Evolutionary conservation across 1,140 invertebrate genomes (phyloP), one percentile per base, ranked within the genome.

Genomic region (Drosophila pachea): DNA sequence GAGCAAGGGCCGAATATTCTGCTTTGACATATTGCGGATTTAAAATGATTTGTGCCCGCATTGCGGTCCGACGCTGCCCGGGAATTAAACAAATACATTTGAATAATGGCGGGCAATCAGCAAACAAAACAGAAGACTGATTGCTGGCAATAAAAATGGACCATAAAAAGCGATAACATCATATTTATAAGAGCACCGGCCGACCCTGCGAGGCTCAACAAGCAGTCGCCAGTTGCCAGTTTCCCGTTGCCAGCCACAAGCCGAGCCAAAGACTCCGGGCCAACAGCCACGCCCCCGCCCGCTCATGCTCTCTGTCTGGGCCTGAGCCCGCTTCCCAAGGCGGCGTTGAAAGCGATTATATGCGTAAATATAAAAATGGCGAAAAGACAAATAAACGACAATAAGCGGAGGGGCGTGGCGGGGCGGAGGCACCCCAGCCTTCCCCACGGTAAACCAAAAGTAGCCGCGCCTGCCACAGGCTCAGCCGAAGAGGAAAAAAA

Each of bases 331-430:
- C 31, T 40, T 76, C 73, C 73, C 69, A 70, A 79, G 79, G 70
- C 68, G 73, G 70, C 82, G 81, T 86, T 86, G 81, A 86, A 86
- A 81, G 81, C 81, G 81, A 86, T 86, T 86, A 86, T 86, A 86
- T 86, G 81, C 81, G 82, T 86, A 86, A 86, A 86, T 86, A 86
- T 86, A 86, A 86, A 86, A 86, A 86, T 86, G 81, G 81, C 81
- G 76, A 86, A 86, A 84, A 86, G 82, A 86, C 81, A 86, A 86
- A 86, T 86, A 86, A 86, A 86, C 81, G 81, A 77, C 81, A 86
- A 79, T 86, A 86, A 86, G 74, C 76, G 76, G 65, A 48, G 64
- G 52, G 74, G 66, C 69, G 58, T 64, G 69, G 38, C n/a, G n/a
- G n/a, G n/a, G n/a, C n/a, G n/a, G n/a, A n/a, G n/a, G n/a, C n/a